Base-by-base conservation (phyloP, 2,113 vertebrate species). In the Pterophyllum scalare region DNA sequence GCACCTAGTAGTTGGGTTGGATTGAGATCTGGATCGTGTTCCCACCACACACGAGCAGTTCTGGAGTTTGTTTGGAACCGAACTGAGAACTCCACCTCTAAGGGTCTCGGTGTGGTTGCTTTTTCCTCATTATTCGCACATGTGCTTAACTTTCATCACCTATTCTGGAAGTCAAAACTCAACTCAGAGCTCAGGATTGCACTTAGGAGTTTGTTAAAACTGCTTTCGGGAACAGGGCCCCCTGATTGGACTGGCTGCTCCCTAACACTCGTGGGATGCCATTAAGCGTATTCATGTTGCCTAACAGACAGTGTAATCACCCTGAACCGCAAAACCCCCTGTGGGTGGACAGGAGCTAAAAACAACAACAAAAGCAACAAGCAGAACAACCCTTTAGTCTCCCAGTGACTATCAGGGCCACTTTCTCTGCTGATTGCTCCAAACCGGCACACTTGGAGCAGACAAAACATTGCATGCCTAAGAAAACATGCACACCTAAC, bases 251-350 rank as follows among this genome's bases (percentile, higher is more conserved):
- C 77, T 89, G 88, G 91, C 88, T 89, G 80, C 75, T 40, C 59
- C 62, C 75, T 46, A 83, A 89, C 13, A 79, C 61, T 85, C 59
- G 60, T 49, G 59, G 88, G 84, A 90, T 62, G 80, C 84, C 62
- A 89, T 90, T 87, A 62, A 86, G 80, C 81, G 64, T 85, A 90
- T 84, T 62, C 62, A 52, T 83, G 88, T 81, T 91, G 85, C 91
- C 88, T 90, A 92, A 84, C 90, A 93, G 91, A 93, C 92, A 84
- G 90, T 93, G 91, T 88, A 91, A 95, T 94, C 86, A 87, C 79
- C 80, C 67, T 75, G 19, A 81, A 93, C 90, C 75, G 24, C 89
- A 88, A 88, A 83, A 78, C 56, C 85, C 72, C 72, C 75, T 22
- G 85, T 83, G 91, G 76, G 75, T 43, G 49, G 64, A 81, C 86